Evolutionary conservation across 2,888 invertebrate species (phyloP).

Genomic region (Candidula unifasciata): DNA sequence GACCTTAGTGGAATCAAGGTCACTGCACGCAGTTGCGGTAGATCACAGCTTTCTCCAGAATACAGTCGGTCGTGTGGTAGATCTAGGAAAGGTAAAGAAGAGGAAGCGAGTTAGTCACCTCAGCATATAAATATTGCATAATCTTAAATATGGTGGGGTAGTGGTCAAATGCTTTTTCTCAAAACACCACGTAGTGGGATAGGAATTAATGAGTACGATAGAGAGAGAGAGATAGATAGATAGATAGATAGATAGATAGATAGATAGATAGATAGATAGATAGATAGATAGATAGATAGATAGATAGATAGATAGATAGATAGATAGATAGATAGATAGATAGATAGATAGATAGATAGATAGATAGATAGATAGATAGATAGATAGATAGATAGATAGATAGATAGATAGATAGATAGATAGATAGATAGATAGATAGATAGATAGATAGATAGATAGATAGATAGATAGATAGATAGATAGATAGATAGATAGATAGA

Average conservation of each 20-base stretch:
- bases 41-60: too few species aligned
- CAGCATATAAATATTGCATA: too few species aligned
- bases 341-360: too few species aligned
- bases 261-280: not conserved
- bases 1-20: too few species aligned
- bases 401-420: slow-evolving; percentile 29
- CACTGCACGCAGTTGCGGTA: too few species aligned
- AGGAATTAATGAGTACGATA: not conserved
- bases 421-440: not conserved
- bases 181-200: too few species aligned
- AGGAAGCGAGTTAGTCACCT: too few species aligned
- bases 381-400: slow-evolving; percentile 42
- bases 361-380: slow-evolving; percentile 31
- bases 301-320: slow-evolving; percentile 41
- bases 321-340: slow-evolving; percentile 32
- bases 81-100: too few species aligned
- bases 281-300: slow-evolving; percentile 42
- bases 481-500: not conserved
- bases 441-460: slow-evolving; percentile 11
- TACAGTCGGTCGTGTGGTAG: too few species aligned
- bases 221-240: not conserved
- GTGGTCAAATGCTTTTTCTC: too few species aligned
- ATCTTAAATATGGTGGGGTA: too few species aligned
- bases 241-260: not conserved
- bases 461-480: not conserved